Conservation (phyloP, 2,888 invertebrate species). For the Coleophora deauratella region DNA sequence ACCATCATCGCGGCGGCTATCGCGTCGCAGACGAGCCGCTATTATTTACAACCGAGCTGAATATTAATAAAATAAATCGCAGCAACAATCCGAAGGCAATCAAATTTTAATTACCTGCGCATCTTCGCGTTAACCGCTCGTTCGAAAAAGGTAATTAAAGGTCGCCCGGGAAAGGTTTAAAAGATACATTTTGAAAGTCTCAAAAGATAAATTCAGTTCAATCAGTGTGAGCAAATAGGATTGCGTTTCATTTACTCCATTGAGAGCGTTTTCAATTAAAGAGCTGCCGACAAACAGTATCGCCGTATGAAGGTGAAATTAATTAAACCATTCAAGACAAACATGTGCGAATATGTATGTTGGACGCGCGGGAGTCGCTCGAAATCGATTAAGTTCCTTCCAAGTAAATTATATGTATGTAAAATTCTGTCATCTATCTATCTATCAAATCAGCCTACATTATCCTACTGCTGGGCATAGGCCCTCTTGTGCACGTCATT, state of each 20-base stretch:
- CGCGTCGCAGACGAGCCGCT: slow-evolving; percentile 39
- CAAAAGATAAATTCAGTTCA: slow-evolving; percentile 70
- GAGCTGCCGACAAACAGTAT: slow-evolving; percentile 68
- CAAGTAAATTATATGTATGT: no score
- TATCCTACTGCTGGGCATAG: no score
- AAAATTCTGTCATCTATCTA: no score
- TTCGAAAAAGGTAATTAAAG: slow-evolving; percentile 35
- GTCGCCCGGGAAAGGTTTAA: slow-evolving; percentile 34
- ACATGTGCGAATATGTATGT: slow-evolving; percentile 67
- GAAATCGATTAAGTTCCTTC: not conserved
- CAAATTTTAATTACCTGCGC: slow-evolving; percentile 62
- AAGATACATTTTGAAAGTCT: slow-evolving; percentile 67
- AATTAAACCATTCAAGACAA: slow-evolving; percentile 72
- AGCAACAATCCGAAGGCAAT: slow-evolving; percentile 57
- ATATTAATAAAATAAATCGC: slow-evolving; percentile 53
- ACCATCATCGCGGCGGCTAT: slow-evolving; percentile 53
- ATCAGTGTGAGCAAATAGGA: slow-evolving; percentile 70
- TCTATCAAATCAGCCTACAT: no score
- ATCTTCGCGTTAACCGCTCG: slow-evolving; percentile 33
- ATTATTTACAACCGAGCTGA: slow-evolving; percentile 50
- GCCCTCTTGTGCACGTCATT: no score
- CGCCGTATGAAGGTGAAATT: slow-evolving; percentile 73
- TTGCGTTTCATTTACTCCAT: slow-evolving; percentile 69
- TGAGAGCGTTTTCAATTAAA: slow-evolving; percentile 73
- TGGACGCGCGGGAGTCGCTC: slow-evolving; percentile 36